Base-by-base conservation (phyloP, 2,797 vertebrate genomes). In the Arnoldichthys spilopterus region DNA sequence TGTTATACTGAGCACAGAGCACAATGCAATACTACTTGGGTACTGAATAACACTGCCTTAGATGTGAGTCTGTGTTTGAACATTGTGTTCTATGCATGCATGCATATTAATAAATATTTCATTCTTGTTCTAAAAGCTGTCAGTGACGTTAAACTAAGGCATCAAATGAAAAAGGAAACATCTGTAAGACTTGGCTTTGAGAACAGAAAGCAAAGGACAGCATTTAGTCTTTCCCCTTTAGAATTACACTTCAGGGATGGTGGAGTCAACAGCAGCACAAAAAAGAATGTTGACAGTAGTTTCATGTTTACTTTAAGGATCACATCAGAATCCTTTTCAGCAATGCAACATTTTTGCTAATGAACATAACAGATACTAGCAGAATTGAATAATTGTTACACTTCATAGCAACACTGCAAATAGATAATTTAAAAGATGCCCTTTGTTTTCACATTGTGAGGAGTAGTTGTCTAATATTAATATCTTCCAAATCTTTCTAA, bases 91-190 rank as follows among this genome's bases (percentile, higher is more conserved):
- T 72, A 66, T 67, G 71, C 66, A 78, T 83, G 77, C 76, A 76
- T 59, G 32, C 69, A 72, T 66, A 72, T 59, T 75, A 77, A 83
- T 81, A 81, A 79, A 82, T 80, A 78, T 85, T 82, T 80, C 30
- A 61, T 30, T 62, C 59, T 51, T 70, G 72, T 72, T 73, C 58
- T 80, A 67, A 28, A 72, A 13, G 30, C 13, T 59, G 74, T 49
- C 67, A 40, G 49, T 16, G 18, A 45, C 43, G 72, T 80, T 63
- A 69, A 64, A 59, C n/a, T 40, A 32, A 63, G 43, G 15, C 43
- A 45, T 61, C 70, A 53, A 49, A 53, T 40, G 20, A 68, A 67
- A 71, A 72, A 61, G 51, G 26, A 78, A 82, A 72, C 2, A 30
- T 81, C 69, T 81, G 49, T 66, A 79, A 58, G 28, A 81, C 72